Base-by-base conservation (phyloP, 2,113 vertebrate species). In the Eudyptes chrysolophus region DNA sequence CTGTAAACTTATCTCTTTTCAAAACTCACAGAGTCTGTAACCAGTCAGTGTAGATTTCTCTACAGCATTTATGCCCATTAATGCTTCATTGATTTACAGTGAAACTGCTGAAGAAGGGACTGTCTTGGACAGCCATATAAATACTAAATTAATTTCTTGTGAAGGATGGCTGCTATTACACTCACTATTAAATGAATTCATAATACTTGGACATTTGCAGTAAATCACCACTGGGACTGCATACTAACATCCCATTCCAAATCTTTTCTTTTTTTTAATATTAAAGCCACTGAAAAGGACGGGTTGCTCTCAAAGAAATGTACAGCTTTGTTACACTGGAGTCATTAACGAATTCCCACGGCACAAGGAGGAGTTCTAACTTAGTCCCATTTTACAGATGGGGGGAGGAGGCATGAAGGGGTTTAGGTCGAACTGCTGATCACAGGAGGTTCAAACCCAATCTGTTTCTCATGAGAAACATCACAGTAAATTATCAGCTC, bases 111-210 rank as follows among this genome's bases (percentile, higher is more conserved):
- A 87, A 84, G 92, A 90, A 94, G 66, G 84, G 61, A 87, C 78
- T 87, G 75, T 81, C 78, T 92, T 80, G 64, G 83, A 79, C 36
- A 27, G 74, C 77, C 42, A 58, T 62, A 81, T 94, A 90, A 95
- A 82, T 90, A 90, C 88, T 94, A 86, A 82, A 38, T 90, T 89
- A 94, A 97, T 92, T 95, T 92, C 54, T 64, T 62, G 58, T 92
- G 93, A 95, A 64, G 77, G 84, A 92, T 90, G 70, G 38, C 82
- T 89, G 69, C 94, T 95, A 92, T 95, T 89, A 81, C 54, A 78
- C 92, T 85, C 52, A 94, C 88, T 95, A 94, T 96, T 95, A 96
- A 88, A 93, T 95, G 61, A 76, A 87, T 96, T 88, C 77, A 93
- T 96, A 89, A 95, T 95, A 79, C 92, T 84, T 87, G 65, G 89